Evolutionary conservation across 2,888 invertebrate genomes (phyloP).

Genomic region (Drosophila merina): DNA sequence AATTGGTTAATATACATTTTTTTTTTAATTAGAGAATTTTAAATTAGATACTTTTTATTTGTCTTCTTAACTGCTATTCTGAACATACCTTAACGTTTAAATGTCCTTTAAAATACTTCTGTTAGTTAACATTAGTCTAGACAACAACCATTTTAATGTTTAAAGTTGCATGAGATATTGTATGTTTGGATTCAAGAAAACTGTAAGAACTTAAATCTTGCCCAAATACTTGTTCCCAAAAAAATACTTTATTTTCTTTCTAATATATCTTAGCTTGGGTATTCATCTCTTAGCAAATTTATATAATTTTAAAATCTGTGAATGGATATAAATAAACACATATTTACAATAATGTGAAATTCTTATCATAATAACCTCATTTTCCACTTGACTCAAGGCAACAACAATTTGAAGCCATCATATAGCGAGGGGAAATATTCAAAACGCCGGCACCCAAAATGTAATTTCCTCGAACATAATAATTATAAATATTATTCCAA

Average conservation of each 20-base stretch:
- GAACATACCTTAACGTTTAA: background rate
- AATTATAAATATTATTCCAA: slow-evolving; percentile 52
- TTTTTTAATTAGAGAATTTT: too few species aligned
- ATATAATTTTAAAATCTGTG: background rate
- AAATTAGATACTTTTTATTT: background rate
- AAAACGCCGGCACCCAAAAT: slow-evolving; percentile 30
- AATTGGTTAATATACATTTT: too few species aligned
- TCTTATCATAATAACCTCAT: slow-evolving; percentile 19
- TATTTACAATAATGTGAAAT: slow-evolving; percentile 5
- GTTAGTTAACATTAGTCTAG: slow-evolving; percentile 20
- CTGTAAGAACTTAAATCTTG: background rate
- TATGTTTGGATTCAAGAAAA: background rate
- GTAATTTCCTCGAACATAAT: slow-evolving; percentile 45
- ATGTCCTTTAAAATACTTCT: background rate
- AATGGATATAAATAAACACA: background rate
- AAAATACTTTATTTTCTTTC: background rate
- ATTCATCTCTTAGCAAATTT: background rate
- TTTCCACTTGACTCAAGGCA: slow-evolving; percentile 27
- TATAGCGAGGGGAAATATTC: background rate
- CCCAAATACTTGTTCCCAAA: too few species aligned
- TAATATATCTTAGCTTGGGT: too few species aligned
- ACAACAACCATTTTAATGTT: slow-evolving; percentile 1
- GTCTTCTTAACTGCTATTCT: background rate
- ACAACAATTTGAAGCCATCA: slow-evolving; percentile 30
- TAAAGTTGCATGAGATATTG: slow-evolving; percentile 18